Percentiles rank a stretch among this genome's conserved stretches.
Evolutionary conservation across 2,888 invertebrate genomes (phyloP).

Genomic region (Mythimna vitellina): DNA sequence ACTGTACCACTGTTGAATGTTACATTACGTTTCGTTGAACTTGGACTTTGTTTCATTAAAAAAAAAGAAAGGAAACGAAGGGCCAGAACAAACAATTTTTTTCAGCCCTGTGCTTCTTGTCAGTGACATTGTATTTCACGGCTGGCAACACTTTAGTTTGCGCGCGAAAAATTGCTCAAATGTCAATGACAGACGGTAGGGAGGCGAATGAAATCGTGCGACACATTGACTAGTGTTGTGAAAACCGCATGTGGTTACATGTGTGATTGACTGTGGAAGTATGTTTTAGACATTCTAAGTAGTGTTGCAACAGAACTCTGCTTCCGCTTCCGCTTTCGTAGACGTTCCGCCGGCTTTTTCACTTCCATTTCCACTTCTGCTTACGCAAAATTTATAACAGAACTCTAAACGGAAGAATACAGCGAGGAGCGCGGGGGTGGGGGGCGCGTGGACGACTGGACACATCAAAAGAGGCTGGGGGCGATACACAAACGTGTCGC

Average conservation of each 20-base stretch:
- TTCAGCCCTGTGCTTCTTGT: conserved; percentile 39
- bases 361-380: too few species aligned
- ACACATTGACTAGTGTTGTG: conserved; percentile 41
- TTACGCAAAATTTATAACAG: too few species aligned
- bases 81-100: conserved; percentile 38
- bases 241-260: conserved; percentile 29
- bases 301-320: too few species aligned
- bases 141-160: conserved; percentile 66
- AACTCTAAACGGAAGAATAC: too few species aligned
- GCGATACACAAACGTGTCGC: too few species aligned
- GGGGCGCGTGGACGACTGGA: too few species aligned
- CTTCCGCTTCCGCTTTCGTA: too few species aligned
- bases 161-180: conserved; percentile 80
- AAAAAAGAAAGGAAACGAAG: background rate
- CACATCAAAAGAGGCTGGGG: too few species aligned
- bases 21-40: background rate
- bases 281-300: conserved; percentile 1
- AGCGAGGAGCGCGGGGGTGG: too few species aligned
- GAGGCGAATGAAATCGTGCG: conserved; percentile 61
- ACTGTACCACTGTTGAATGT: too few species aligned
- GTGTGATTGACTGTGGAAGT: conserved; percentile 15
- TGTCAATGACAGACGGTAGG: conserved; percentile 75
- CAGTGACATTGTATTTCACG: conserved; percentile 70
- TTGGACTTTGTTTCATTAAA: background rate
- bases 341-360: too few species aligned